Evolutionary conservation across 2,113 vertebrate species (phyloP).

Genomic region (Leiothrix lutea): DNA sequence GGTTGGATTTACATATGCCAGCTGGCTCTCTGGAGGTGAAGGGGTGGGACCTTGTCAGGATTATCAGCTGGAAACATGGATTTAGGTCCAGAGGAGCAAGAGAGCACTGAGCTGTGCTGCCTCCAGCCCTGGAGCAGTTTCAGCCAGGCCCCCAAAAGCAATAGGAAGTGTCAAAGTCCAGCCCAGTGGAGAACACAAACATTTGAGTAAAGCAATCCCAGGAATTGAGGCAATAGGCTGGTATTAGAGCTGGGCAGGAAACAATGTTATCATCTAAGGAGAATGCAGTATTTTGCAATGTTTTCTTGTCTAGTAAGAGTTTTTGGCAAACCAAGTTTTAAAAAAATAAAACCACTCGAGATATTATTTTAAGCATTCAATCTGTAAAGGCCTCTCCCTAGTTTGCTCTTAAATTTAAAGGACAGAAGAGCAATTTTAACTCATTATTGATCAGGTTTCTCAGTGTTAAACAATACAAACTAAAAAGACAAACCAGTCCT

Average conservation of each 20-base stretch:
- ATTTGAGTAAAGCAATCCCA: constrained; percentile 15
- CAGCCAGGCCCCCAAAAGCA: background rate
- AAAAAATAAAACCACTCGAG: background rate
- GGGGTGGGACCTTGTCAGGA: background rate
- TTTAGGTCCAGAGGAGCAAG: background rate
- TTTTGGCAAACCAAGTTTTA: background rate
- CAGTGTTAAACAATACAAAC: background rate
- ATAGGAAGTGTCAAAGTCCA: constrained; percentile 8
- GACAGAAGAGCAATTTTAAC: background rate
- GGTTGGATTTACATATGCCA: background rate
- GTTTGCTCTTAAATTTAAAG: background rate
- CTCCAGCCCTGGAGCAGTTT: background rate
- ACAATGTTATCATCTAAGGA: constrained; percentile 22
- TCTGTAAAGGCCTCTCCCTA: background rate
- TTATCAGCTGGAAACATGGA: background rate
- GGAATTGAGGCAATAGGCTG: constrained; percentile 45
- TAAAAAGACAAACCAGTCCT: background rate
- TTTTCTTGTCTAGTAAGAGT: background rate
- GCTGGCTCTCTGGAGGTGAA: background rate
- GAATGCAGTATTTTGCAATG: constrained; percentile 52
- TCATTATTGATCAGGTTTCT: background rate
- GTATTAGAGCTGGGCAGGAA: constrained; percentile 23
- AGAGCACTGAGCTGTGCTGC: background rate
- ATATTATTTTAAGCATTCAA: background rate
- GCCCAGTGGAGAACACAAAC: background rate